A percentile compares a stretch with the other conserved stretches of the same genome.
Evolutionary conservation across 2,797 vertebrate genomes (phyloP).

Genomic region (Sebastiscus albofasciatus): DNA sequence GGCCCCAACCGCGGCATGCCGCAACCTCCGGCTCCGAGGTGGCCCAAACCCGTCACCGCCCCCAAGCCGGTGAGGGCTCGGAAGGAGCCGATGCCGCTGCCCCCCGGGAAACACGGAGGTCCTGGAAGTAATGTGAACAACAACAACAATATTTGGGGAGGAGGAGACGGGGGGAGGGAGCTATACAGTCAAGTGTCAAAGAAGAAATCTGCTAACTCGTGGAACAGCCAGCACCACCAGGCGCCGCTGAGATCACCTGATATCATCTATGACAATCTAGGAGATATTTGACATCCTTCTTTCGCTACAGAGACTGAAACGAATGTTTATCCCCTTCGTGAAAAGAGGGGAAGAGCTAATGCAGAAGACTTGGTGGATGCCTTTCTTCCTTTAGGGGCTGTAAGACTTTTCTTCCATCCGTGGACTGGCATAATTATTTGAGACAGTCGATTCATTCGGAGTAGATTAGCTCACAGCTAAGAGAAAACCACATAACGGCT

Average conservation of each 20-base stretch:
- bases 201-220: conserved; percentile 57
- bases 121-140: conserved; percentile 77
- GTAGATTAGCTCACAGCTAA: conserved; percentile 31
- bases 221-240: conserved; percentile 60
- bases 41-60: conserved; percentile 85
- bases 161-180: conserved; percentile 55
- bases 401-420: conserved; percentile 17
- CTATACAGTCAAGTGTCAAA: conserved; percentile 89
- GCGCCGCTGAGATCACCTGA: conserved; percentile 71
- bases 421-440: conserved; percentile 40
- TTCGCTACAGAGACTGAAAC: not conserved
- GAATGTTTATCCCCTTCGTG: not conserved
- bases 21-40: conserved; percentile 60
- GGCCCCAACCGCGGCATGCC: not conserved
- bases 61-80: conserved; percentile 85
- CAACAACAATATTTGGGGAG: conserved; percentile 79
- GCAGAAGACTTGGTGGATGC: not conserved
- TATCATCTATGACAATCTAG: conserved; percentile 86
- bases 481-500: conserved; percentile 40
- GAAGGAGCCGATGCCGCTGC: conserved; percentile 72
- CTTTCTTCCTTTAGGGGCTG: not conserved
- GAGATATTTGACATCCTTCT: conserved; percentile 71
- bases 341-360: not conserved
- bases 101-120: conserved; percentile 54
- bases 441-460: conserved; percentile 14